Conservation (phyloP, 2,797 vertebrate species). For the Galago senegalensis region DNA sequence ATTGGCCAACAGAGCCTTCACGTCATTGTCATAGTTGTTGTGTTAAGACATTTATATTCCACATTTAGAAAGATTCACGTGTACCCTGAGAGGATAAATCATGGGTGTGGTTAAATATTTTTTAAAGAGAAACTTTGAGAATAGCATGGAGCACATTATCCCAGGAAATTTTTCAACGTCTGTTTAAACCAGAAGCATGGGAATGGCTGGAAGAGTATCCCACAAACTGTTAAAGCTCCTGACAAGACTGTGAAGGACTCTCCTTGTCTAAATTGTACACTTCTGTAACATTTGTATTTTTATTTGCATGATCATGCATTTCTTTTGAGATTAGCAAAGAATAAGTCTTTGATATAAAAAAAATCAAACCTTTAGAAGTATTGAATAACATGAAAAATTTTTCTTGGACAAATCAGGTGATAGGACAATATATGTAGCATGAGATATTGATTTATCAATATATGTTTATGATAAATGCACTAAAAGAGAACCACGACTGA, state of each 20-base stretch:
- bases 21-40: no score
- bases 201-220: background rate
- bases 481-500: background rate
- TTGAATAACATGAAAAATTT: background rate
- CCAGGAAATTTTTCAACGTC: background rate
- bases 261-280: background rate
- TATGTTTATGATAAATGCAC: background rate
- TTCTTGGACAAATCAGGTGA: background rate
- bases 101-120: background rate
- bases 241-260: background rate
- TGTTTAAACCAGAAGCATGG: background rate
- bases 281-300: background rate
- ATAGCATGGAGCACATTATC: background rate
- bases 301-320: background rate
- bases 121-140: constrained; percentile 34
- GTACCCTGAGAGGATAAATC: no score
- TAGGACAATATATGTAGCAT: background rate
- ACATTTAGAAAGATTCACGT: no score
- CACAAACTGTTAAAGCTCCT: background rate
- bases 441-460: background rate
- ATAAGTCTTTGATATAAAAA: constrained; percentile 1
- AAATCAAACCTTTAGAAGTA: background rate
- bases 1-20: no score
- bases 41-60: no score
- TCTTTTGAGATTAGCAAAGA: constrained; percentile 10